These are phyloP conservation scores for Drosophila ustulata DNA, from an alignment of 2,888 invertebrate genomes.

Conservation along the genomic window DNA sequence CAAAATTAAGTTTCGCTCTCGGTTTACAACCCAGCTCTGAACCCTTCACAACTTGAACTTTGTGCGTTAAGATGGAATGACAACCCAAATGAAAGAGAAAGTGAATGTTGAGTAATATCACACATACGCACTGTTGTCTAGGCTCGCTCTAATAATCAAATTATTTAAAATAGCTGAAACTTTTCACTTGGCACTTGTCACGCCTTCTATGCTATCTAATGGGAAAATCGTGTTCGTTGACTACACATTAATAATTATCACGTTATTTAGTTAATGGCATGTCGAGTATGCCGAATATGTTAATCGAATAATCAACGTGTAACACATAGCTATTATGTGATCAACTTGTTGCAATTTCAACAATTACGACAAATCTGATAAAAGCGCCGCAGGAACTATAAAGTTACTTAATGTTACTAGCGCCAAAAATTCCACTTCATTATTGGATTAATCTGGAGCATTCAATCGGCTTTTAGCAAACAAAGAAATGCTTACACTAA, in stretches of 20 bases:
- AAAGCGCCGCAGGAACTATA: neutral
- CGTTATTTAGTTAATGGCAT: conserved; percentile 50
- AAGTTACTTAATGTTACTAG: neutral
- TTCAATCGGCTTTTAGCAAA: neutral
- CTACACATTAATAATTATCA: conserved; percentile 60
- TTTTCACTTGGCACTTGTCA: conserved; percentile 52
- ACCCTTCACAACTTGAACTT: neutral
- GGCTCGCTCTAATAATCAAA: conserved; percentile 62
- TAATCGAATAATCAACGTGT: conserved; percentile 4
- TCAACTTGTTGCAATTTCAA: conserved; percentile 28
- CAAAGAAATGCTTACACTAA: neutral
- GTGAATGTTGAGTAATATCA: conserved; percentile 21
- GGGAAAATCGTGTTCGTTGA: conserved; percentile 53
- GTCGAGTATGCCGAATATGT: conserved; percentile 5
- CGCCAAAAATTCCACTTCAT: neutral
- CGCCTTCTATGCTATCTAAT: conserved; percentile 49
- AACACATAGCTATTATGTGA: conserved; percentile 16
- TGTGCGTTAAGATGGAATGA: conserved; percentile 5
- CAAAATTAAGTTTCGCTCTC: conserved; percentile 72
- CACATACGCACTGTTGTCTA: conserved; percentile 32
- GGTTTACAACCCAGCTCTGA: conserved; percentile 32
- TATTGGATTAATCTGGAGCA: neutral
- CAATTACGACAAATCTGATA: conserved; percentile 8
- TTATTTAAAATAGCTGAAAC: conserved; percentile 62
- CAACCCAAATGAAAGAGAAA: conserved; percentile 17